Evolutionary conservation across 1,140 invertebrate genomes (phyloP).

Genomic region (Hyposmocoma kahamanoa): DNA sequence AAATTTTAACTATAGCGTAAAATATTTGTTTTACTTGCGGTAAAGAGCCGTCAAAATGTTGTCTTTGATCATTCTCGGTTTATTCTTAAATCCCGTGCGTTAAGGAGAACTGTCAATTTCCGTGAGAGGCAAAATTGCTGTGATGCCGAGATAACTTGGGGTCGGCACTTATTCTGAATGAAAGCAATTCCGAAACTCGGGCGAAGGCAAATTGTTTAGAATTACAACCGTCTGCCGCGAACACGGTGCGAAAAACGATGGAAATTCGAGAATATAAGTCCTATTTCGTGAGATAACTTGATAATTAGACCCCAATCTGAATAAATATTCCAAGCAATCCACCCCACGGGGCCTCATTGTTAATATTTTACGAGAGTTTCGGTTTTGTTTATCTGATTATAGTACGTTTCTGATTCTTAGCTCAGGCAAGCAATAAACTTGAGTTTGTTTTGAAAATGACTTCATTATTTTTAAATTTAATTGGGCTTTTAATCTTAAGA

Average conservation of each 20-base stretch:
- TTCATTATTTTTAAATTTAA: too few relatives aligned
- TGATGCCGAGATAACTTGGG: slow-evolving; percentile 12
- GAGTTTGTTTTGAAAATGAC: too few relatives aligned
- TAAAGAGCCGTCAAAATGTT: too few relatives aligned
- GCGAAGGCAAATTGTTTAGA: slow-evolving; percentile 12
- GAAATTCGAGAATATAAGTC: slow-evolving; percentile 1
- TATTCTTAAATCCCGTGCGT: slow-evolving; percentile 4
- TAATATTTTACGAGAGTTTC: too few relatives aligned
- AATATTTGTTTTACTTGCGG: too few relatives aligned
- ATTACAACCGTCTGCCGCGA: slow-evolving; percentile 5
- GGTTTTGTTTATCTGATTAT: too few relatives aligned
- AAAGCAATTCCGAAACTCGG: slow-evolving; percentile 10
- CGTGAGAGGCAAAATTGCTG: slow-evolving; percentile 9
- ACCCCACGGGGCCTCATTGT: background rate
- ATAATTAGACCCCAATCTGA: background rate
- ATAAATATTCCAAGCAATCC: too few relatives aligned
- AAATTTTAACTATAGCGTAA: too few relatives aligned
- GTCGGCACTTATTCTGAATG: slow-evolving; percentile 9
- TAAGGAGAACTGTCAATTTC: slow-evolving; percentile 11
- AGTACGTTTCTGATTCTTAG: too few relatives aligned
- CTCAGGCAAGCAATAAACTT: too few relatives aligned
- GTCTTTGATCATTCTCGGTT: too few relatives aligned
- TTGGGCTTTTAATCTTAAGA: too few relatives aligned
- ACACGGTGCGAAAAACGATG: slow-evolving; percentile 8
- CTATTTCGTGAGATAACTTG: slow-evolving; percentile 5